Percentiles rank a stretch among this genome's conserved stretches.
Evolutionary conservation across 2,888 invertebrate genomes (phyloP).

Genomic region (Polyommatus icarus): DNA sequence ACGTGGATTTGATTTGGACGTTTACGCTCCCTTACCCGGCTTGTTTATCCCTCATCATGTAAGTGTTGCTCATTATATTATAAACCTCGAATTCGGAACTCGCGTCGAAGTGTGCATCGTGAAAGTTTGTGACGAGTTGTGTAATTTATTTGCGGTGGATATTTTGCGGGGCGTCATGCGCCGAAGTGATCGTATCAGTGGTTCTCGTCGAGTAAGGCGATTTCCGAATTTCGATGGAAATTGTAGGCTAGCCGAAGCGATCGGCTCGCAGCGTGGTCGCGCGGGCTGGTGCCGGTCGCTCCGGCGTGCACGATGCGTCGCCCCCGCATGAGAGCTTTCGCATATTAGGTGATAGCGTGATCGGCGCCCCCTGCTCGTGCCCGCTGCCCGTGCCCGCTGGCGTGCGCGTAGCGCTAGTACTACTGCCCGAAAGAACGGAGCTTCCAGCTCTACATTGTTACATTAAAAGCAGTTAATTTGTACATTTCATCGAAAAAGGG

Average conservation of each 20-base stretch:
- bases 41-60: constrained; percentile 79
- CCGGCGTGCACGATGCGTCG: constrained; percentile 46
- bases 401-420: constrained; percentile 50
- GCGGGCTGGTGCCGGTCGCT: constrained; percentile 52
- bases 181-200: constrained; percentile 46
- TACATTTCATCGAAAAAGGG: background rate
- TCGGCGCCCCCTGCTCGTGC: constrained; percentile 49
- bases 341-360: constrained; percentile 51
- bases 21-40: constrained; percentile 75
- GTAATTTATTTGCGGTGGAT: constrained; percentile 42
- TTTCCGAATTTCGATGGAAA: constrained; percentile 76
- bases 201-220: constrained; percentile 57
- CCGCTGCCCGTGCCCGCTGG: constrained; percentile 49
- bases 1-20: constrained; percentile 76
- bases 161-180: constrained; percentile 37
- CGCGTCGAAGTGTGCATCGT: constrained; percentile 69
- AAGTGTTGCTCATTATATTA: constrained; percentile 78
- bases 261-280: constrained; percentile 61
- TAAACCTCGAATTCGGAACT: constrained; percentile 75
- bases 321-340: constrained; percentile 66
- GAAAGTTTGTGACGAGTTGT: constrained; percentile 75
- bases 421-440: constrained; percentile 52
- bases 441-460: constrained; percentile 49
- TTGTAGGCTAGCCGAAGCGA: constrained; percentile 61
- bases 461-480: background rate